phyloP scores from a whole-genome alignment of 2,113 vertebrate genomes.

The Thinocorus orbignyianus region DNA sequence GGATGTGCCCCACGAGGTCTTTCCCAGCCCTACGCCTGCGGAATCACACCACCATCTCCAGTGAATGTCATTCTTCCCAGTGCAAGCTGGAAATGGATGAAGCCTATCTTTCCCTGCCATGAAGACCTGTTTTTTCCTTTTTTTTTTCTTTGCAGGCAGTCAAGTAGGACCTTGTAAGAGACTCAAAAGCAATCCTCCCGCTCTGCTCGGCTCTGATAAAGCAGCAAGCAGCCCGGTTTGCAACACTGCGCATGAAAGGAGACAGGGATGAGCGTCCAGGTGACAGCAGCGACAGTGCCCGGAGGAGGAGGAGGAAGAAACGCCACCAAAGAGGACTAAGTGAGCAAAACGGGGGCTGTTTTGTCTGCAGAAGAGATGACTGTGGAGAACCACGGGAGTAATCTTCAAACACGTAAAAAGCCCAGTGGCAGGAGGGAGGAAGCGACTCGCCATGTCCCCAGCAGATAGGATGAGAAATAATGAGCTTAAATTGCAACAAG shows the following conservation, averaged over 20 bases:
- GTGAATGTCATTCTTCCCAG: fast-evolving
- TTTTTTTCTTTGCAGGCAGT: background rate
- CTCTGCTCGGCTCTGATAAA: background rate
- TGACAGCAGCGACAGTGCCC: background rate
- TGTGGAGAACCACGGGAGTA: background rate
- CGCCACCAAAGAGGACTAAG: background rate
- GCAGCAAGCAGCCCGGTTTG: background rate
- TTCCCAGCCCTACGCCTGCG: fast-evolving
- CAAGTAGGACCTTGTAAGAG: background rate
- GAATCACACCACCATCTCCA: background rate
- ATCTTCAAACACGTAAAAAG: background rate
- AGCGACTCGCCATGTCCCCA: background rate
- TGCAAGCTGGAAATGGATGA: background rate
- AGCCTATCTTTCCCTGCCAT: fast-evolving
- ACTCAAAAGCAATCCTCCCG: background rate
- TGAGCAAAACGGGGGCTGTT: background rate
- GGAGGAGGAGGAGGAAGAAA: background rate
- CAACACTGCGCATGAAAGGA: background rate
- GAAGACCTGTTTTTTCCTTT: background rate
- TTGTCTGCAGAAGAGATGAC: background rate
- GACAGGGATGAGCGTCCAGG: background rate
- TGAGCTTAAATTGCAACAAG: background rate
- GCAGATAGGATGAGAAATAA: background rate
- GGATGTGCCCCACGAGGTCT: background rate
- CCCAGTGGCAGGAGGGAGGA: background rate